Base-by-base conservation (phyloP, 2,888 invertebrate genomes). In the Cyclophora punctaria region DNA sequence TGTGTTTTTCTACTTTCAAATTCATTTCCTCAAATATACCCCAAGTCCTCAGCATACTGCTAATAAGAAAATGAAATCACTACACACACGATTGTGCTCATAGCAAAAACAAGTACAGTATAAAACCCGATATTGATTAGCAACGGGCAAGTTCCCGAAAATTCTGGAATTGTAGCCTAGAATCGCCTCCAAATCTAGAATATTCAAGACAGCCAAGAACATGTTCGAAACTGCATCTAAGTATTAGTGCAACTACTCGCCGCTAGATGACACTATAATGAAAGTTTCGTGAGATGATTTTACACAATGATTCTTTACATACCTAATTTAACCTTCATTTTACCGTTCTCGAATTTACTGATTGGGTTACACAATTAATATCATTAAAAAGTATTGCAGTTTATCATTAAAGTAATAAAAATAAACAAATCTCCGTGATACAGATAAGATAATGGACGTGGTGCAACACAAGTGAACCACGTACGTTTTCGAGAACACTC, bases 401-500 rank as follows among this genome's bases (percentile, higher is more conserved):
- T 20, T 20, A 20, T 20, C 20, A 20, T 20, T 20, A 20, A 20
- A 20, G 1, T 20, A 20, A 20, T 20, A 20, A 20, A 20, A 20
- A 20, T 20, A 20, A 20, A 20, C 20, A 20, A 20, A 20, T 20
- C 20, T 20, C 20, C 20, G 20, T 20, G 20, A 20, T n/a, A n/a
- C n/a, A n/a, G n/a, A n/a, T 20, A 20, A 20, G 20, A 20, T 20
- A 20, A 37, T 34, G 6, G 44, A 44, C 44, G 62, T 62, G 60
- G 59, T 46, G 43, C n/a, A 35, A 35, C 35, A 3, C 34, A 34
- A 44, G 34, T 50, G 7, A 33, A 48, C 53, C 49, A 7, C n/a
- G 34, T 34, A 51, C 62, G 55, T 52, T 62, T 66, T 75, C 73
- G 48, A 69, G 78, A 76, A 75, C 34, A n/a, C 44, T 74, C 78